Evolutionary conservation across 1,140 invertebrate genomes (phyloP).

Genomic region (Fragariocoptes setiger): DNA sequence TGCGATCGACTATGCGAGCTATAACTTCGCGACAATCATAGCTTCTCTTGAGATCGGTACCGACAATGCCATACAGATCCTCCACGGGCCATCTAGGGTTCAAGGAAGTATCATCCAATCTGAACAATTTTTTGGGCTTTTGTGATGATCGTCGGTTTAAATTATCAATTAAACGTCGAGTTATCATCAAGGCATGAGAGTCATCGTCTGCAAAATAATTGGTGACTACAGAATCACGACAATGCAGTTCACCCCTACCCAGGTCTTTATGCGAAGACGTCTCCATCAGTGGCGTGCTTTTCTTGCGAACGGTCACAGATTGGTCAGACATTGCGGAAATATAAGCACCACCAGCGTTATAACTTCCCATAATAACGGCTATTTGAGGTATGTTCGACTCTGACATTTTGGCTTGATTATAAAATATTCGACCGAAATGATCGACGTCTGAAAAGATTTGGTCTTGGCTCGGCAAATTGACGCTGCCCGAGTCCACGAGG

Average conservation of each 20-base stretch:
- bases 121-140: constrained; percentile 14
- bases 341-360: constrained; percentile 92
- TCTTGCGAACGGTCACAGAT: constrained; percentile 65
- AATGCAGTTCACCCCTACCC: constrained; percentile 89
- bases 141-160: constrained; percentile 34
- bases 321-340: constrained; percentile 94
- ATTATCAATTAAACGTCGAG: constrained; percentile 29
- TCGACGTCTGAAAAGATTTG: constrained; percentile 77
- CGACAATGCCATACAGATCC: constrained; percentile 89
- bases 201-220: constrained; percentile 84
- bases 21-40: constrained; percentile 79
- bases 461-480: constrained; percentile 73
- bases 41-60: constrained; percentile 58
- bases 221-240: constrained; percentile 54
- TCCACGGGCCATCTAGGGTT: constrained; percentile 38
- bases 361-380: constrained; percentile 84
- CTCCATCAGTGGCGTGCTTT: constrained; percentile 69
- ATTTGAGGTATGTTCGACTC: constrained; percentile 67
- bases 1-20: constrained; percentile 76
- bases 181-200: constrained; percentile 50
- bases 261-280: constrained; percentile 60
- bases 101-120: not conserved
- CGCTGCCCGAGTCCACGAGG: constrained; percentile 76
- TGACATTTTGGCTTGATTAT: constrained; percentile 87
- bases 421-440: constrained; percentile 93